Percentiles rank a stretch among this genome's conserved stretches.
Conservation (phyloP, 1,140 invertebrate genomes). For the Zaprionus davidi region DNA sequence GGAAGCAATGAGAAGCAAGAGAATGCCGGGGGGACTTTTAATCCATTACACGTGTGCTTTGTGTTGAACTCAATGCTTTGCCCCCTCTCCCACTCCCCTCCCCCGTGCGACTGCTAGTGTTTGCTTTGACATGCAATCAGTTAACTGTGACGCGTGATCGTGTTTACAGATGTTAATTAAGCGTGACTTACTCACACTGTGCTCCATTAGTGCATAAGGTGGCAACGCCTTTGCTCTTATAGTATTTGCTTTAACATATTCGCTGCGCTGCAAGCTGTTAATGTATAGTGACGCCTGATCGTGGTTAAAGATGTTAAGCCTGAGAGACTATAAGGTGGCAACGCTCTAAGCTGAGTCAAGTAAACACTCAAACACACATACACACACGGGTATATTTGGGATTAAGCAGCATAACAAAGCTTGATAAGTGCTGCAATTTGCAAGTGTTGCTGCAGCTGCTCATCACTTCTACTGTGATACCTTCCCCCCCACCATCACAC, state of each 20-base stretch:
- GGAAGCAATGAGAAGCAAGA: neutral
- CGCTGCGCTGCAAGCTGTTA: neutral
- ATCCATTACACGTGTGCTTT: slow-evolving; percentile 3
- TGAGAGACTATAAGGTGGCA: neutral
- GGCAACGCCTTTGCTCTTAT: neutral
- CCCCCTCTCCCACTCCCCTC: neutral
- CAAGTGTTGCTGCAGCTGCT: slow-evolving; percentile 6
- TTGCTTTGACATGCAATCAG: neutral
- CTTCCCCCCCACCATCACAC: neutral
- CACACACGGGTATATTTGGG: neutral
- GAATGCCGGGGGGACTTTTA: neutral
- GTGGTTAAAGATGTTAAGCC: neutral
- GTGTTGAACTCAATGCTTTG: neutral
- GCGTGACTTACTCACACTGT: too few relatives aligned
- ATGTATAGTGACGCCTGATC: neutral
- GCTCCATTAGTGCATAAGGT: too few relatives aligned
- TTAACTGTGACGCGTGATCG: too few relatives aligned
- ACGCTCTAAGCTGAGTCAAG: neutral
- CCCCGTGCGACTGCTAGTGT: neutral
- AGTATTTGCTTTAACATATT: neutral
- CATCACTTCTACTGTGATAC: neutral
- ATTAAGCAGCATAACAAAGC: slow-evolving; percentile 1
- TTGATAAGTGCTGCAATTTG: slow-evolving; percentile 3
- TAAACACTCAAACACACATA: neutral
- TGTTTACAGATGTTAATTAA: too few relatives aligned